phyloP scores from a whole-genome alignment of 2,113 vertebrate species.

The Eolophus roseicapilla region DNA sequence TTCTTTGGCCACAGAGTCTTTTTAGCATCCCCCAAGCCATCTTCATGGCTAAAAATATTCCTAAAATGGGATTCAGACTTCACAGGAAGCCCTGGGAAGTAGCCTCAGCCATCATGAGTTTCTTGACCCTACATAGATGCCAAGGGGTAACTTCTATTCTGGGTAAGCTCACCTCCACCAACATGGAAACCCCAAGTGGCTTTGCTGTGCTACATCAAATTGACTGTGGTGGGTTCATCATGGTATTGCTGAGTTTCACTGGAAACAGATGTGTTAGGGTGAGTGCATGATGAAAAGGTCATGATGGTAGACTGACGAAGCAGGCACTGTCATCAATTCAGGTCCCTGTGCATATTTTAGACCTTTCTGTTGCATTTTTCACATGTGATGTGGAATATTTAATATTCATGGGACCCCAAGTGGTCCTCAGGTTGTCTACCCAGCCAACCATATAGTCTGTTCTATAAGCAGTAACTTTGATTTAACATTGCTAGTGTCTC shows the following conservation, averaged over 20 bases:
- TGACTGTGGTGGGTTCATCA: not conserved
- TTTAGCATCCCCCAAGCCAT: not conserved
- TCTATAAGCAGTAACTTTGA: constrained; percentile 1
- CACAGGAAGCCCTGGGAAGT: not conserved
- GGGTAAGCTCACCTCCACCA: not conserved
- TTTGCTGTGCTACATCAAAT: not conserved
- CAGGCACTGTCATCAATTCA: not conserved
- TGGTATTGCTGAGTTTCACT: not conserved
- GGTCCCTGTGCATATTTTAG: not conserved
- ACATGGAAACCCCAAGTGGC: not conserved
- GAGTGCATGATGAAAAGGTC: not conserved
- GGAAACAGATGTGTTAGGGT: not conserved
- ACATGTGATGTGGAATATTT: not conserved
- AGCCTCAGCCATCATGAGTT: not conserved
- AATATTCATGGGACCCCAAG: not conserved
- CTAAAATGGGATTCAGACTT: not conserved
- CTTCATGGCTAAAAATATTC: not conserved
- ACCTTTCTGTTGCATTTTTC: not conserved
- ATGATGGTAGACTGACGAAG: fast-evolving
- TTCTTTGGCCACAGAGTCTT: not conserved
- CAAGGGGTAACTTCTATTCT: not conserved
- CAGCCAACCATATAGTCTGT: not conserved
- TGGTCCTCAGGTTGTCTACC: not conserved
- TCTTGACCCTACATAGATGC: not conserved
- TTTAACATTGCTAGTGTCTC: not conserved